Evolutionary conservation across 2,113 vertebrate species (phyloP), one percentile per base, ranked within the genome.

Genomic region (Pteropus alecto): DNA sequence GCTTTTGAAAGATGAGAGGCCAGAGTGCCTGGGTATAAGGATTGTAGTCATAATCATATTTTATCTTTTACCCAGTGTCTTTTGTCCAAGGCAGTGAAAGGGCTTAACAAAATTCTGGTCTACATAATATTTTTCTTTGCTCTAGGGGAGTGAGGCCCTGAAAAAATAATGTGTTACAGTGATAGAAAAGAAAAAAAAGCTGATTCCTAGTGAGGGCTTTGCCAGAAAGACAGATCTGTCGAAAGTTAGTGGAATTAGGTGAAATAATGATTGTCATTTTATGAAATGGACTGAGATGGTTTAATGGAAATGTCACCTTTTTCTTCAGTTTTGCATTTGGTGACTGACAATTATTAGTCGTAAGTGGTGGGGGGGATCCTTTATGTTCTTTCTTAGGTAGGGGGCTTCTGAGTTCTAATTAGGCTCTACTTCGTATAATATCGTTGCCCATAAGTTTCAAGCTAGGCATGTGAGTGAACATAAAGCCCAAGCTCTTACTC

Each of bases 81-180:
- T 97, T 98, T 98, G 98, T 98, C 73, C 68, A 93, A 84, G 85
- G 83, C 88, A 77, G 73, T 98, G 97, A 98, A 98, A 97, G 95
- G 87, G 88, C 98, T 94, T 97, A 88, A 97, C 91, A 97, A 60
- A 95, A 90, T 87, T 95, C 95, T 94, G 56, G n/a, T 93, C 88
- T 98, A 95, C 97, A 95, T 95, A 92, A 91, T 97, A 95, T 54
- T 97, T 92, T 97, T 97, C 94, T 96, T 94, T 94, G 86, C 78
- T 89, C 8, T 83, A 96, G 95, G 89, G 78, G 91, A 82, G 4
- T 84, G 33, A 96, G 58, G 81, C 41, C 63, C 43, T 87, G 35
- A 84, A 56, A 74, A 96, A 56, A 83, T 61, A 54, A 85, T n/a
- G 46, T 84, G 61, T 87, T 93, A 43, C 3, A 81, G n/a, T 79